Evolutionary conservation across 2,888 invertebrate species (phyloP).

Genomic region (Trachelus stipa): DNA sequence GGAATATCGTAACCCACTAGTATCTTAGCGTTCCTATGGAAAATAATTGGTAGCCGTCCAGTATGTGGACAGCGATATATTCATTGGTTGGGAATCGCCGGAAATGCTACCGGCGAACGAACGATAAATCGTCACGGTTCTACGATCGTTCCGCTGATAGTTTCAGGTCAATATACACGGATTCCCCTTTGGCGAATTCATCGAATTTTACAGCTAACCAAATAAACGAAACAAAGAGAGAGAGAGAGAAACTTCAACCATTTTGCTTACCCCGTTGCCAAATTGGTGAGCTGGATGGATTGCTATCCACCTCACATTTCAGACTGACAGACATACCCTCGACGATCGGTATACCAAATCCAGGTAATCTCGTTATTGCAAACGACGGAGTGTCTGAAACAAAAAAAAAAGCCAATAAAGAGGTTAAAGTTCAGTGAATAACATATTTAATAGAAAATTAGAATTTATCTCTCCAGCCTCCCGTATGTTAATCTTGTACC

Average conservation of each 20-base stretch:
- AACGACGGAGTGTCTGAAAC: constrained; percentile 90
- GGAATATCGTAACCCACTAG: background rate
- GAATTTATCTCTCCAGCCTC: background rate
- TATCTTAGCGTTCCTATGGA: background rate
- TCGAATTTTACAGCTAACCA: background rate
- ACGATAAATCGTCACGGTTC: background rate
- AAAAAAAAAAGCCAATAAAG: constrained; percentile 35
- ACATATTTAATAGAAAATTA: background rate
- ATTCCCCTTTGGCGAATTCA: background rate
- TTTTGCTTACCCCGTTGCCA: constrained; percentile 77
- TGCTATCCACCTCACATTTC: constrained; percentile 93
- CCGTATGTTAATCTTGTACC: background rate
- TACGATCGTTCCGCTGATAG: background rate
- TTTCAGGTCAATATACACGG: background rate
- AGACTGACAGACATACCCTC: constrained; percentile 91
- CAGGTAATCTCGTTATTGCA: constrained; percentile 92
- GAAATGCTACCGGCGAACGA: background rate
- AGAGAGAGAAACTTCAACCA: background rate
- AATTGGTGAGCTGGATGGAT: constrained; percentile 86
- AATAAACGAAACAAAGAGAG: background rate
- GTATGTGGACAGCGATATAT: background rate
- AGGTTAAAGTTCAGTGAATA: background rate
- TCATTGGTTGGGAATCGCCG: background rate
- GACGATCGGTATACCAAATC: constrained; percentile 88
- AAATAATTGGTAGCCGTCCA: background rate